phyloP scores from a whole-genome alignment of 2,888 invertebrate genomes.

The Griposia aprilina region DNA sequence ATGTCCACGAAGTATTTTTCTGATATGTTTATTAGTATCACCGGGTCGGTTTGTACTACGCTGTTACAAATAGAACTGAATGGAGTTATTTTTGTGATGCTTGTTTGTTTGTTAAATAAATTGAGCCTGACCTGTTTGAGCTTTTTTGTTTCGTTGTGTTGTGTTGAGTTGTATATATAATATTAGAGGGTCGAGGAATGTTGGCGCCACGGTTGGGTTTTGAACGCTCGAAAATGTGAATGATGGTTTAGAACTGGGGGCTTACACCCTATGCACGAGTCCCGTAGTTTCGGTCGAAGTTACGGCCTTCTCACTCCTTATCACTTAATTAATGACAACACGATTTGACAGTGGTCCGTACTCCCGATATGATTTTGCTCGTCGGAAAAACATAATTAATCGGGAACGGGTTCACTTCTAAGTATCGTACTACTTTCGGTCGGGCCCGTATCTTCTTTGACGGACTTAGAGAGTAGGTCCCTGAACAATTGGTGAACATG shows the following conservation, averaged over 20 bases:
- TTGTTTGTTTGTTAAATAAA: constrained; percentile 18
- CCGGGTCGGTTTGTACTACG: constrained; percentile 22
- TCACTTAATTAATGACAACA: no score
- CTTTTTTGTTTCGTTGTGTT: neutral
- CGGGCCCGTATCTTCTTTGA: no score
- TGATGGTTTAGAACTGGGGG: neutral
- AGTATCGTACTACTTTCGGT: no score
- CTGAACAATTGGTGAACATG: no score
- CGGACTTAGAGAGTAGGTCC: no score
- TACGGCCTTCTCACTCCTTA: no score
- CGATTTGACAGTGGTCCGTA: no score
- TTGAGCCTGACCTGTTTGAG: constrained; percentile 24
- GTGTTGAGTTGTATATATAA: neutral
- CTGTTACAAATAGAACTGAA: constrained; percentile 35
- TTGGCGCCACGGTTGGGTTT: neutral
- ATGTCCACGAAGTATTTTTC: constrained; percentile 32
- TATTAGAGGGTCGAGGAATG: neutral
- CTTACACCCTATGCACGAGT: no score
- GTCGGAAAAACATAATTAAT: no score
- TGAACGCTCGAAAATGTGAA: neutral
- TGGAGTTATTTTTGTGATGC: constrained; percentile 26
- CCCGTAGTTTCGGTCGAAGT: no score
- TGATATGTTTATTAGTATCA: constrained; percentile 49
- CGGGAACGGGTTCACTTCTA: no score
- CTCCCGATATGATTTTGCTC: no score